phyloP scores from a whole-genome alignment of 37 sponge, comb jelly and placozoan genomes.

The Chondrilla cf. caribensis region DNA sequence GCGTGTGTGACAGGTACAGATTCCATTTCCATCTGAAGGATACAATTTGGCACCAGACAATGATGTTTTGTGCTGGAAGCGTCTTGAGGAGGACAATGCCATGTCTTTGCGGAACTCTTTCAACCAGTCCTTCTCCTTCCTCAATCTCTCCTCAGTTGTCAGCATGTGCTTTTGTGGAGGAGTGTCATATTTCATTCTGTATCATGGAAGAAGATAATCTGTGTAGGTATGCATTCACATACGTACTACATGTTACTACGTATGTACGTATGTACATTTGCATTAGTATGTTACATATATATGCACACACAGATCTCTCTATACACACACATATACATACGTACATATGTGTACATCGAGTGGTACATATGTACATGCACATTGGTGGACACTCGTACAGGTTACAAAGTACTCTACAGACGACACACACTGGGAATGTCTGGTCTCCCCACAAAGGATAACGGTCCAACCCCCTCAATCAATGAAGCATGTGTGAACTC shows the following conservation, averaged over 20 bases:
- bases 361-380: too few species aligned
- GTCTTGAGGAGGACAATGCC: constrained; percentile 7
- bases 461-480: too few species aligned
- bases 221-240: not conserved
- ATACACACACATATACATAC: too few species aligned
- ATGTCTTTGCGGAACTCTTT: constrained; percentile 50
- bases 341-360: too few species aligned
- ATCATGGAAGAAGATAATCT: not conserved
- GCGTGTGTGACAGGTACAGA: not conserved
- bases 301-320: too few species aligned
- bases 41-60: not conserved
- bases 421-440: too few species aligned
- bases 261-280: not conserved
- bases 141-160: constrained; percentile 35
- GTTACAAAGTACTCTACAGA: too few species aligned
- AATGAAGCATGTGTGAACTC: too few species aligned
- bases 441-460: too few species aligned
- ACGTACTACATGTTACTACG: too few species aligned
- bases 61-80: not conserved
- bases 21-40: not conserved
- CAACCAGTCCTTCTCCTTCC: constrained; percentile 75
- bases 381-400: too few species aligned
- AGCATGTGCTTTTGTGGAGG: not conserved
- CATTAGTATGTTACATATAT: not conserved
- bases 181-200: not conserved